Percentiles rank a stretch among this genome's conserved stretches.
Evolutionary conservation across 2,113 vertebrate species (phyloP).

Genomic region (Zosterops lateralis): DNA sequence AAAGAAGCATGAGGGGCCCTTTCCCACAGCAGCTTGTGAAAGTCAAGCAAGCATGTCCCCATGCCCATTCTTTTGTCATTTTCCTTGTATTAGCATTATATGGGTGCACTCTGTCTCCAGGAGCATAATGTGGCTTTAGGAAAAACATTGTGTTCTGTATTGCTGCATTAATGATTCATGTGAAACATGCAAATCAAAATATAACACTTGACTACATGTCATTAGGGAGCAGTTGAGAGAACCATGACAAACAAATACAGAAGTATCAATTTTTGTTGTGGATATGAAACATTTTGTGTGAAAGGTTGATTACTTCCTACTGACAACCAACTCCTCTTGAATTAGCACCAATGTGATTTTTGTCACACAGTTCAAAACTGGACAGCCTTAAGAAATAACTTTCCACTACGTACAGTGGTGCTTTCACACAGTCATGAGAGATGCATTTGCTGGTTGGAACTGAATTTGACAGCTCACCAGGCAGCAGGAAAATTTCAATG

Average conservation of each 20-base stretch:
- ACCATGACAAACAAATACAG: not conserved
- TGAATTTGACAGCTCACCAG: not conserved
- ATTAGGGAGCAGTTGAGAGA: conserved; percentile 11
- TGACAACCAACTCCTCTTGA: not conserved
- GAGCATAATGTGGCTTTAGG: not conserved
- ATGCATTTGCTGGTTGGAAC: not conserved
- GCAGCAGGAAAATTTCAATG: not conserved
- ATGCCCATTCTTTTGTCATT: not conserved
- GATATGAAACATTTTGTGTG: not conserved
- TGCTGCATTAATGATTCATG: conserved; percentile 42
- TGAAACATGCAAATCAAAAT: conserved; percentile 47
- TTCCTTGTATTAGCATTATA: not conserved
- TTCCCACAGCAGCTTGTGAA: not conserved
- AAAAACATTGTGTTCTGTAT: not conserved
- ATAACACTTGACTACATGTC: not conserved
- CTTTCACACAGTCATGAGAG: not conserved
- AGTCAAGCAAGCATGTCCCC: rapidly evolving
- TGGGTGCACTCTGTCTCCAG: not conserved
- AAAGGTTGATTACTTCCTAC: not conserved
- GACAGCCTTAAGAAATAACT: not conserved
- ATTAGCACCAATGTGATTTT: not conserved
- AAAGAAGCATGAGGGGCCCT: not conserved
- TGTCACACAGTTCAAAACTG: not conserved
- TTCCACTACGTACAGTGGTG: not conserved
- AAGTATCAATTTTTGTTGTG: not conserved